Evolutionary conservation across 1,140 invertebrate genomes (phyloP).

Genomic region (Phymorhynchus buccinoides): DNA sequence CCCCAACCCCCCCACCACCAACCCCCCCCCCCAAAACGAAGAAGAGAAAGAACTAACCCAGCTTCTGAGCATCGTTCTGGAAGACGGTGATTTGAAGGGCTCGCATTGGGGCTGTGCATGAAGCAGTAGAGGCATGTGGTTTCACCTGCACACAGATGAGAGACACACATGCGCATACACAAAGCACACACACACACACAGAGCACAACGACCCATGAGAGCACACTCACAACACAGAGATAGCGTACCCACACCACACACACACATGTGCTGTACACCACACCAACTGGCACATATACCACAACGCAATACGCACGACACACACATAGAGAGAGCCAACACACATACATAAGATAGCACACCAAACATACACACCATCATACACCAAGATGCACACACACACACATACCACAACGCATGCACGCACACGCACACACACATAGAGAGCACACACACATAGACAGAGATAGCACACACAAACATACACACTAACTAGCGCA

Average conservation of each 20-base stretch:
- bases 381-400: slow-evolving; percentile 14
- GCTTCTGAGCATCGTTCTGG: no score
- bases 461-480: slow-evolving; percentile 23
- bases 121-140: no score
- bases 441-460: slow-evolving; percentile 16
- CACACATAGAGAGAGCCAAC: not conserved
- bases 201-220: no score
- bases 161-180: no score
- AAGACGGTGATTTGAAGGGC: no score
- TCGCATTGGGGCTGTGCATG: no score
- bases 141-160: not conserved
- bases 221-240: not conserved
- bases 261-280: not conserved
- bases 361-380: not conserved
- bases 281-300: not conserved
- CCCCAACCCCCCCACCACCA: no score
- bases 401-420: not conserved
- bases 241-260: not conserved
- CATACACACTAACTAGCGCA: not conserved
- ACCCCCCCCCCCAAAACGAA: no score
- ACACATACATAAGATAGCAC: no score
- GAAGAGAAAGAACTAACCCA: not conserved
- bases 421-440: slow-evolving; percentile 6
- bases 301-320: no score
- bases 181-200: no score